Base-by-base conservation (phyloP, 2,113 vertebrate species). In the Leucopsar rothschildi region DNA sequence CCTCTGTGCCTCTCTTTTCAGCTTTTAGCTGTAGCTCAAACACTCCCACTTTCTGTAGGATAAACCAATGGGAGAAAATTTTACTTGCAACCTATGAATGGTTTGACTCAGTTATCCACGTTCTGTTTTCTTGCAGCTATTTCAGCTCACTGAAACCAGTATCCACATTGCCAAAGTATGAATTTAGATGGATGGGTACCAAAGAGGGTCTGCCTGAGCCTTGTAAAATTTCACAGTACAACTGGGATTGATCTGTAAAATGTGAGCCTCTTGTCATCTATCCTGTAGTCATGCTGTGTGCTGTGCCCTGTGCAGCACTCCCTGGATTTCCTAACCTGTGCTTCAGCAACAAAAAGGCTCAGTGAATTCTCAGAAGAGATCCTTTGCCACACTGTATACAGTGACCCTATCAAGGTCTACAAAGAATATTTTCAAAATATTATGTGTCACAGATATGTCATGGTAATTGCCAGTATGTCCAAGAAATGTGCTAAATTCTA, bases 1-100 rank as follows among this genome's bases (percentile, higher is more conserved):
- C 55, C 77, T 92, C 59, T 93, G 22, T 76, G 68, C 79, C 92
- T 27, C 72, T 95, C 95, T 88, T 76, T 91, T 66, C n/a, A 90
- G 71, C 39, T 85, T 86, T 90, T 71, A 88, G 40, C 72, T 68
- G n/a, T 39, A 86, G 56, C 37, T 15, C 56, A 76, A 88, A 66
- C 7, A 53, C 47, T 90, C n/a, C 28, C 44, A 35, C 7, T 86
- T 88, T 63, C 71, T 83, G 20, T 7, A 22, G 60, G 33, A 76
- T 63, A 85, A 95, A 93, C 50, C 55, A 82, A 59, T 35, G 42
- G 55, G 52, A 90, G 39, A 57, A 47, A 63, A 82, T 66, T 71
- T 69, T 88, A 84, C 40, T 90, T 68, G 47, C 89, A 78, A 66
- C 0, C 6, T 76, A 50, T 15, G 20, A 87, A 57, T 57, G 17